Percentiles rank a stretch among this genome's conserved stretches.
Evolutionary conservation across 2,113 vertebrate species (phyloP).

Genomic region (Sialia sialis): DNA sequence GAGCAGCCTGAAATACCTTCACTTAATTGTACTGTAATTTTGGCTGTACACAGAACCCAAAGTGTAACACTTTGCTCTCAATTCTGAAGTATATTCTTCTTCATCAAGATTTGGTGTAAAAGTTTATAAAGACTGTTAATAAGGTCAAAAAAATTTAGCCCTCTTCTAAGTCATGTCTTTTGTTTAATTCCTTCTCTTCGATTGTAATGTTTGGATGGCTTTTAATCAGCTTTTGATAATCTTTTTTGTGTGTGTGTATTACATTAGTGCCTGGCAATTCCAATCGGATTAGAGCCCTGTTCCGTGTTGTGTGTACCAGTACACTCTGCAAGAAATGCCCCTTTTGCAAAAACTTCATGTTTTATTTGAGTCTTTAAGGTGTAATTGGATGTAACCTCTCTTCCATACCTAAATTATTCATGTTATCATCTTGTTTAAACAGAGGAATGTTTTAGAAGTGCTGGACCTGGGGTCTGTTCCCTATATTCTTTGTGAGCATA

Average conservation of each 20-base stretch:
- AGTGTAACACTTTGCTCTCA: background rate
- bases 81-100: background rate
- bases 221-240: slow-evolving; percentile 66
- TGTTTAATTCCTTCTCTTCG: slow-evolving; percentile 38
- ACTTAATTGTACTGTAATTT: slow-evolving; percentile 40
- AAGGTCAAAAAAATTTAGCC: slow-evolving; percentile 1
- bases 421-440: background rate
- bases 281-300: slow-evolving; percentile 32
- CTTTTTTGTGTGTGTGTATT: slow-evolving; percentile 42
- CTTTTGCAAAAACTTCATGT: background rate
- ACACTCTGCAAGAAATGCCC: background rate
- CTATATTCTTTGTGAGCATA: background rate
- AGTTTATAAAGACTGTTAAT: background rate
- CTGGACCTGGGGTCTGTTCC: background rate
- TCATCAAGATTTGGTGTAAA: background rate
- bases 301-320: background rate
- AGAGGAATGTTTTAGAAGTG: background rate
- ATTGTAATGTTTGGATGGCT: slow-evolving; percentile 60
- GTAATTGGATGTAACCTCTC: background rate
- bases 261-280: slow-evolving; percentile 54
- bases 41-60: background rate
- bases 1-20: slow-evolving; percentile 33
- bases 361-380: background rate
- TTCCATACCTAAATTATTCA: background rate
- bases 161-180: background rate